Evolutionary conservation across 1,140 invertebrate species (phyloP), one percentile per base, ranked within the genome.

Genomic region (Bradynema listronoti): DNA sequence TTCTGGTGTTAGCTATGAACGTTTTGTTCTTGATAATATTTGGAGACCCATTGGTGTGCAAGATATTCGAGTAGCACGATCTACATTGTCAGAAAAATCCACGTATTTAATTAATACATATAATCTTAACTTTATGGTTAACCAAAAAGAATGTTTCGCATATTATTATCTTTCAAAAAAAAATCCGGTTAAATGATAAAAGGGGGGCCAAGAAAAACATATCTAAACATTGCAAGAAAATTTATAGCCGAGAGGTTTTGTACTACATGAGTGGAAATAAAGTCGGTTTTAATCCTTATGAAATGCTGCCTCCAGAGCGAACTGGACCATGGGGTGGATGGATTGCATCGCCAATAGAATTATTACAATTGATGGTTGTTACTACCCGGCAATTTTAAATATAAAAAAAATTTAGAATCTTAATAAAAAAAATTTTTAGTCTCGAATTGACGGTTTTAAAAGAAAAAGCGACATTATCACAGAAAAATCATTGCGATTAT

Each of bases 311-410:
- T 14, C 72, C 75, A 11, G 65, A 72, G 30, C 47, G 73, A 42
- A 76, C 29, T 24, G 75, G 75, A 22, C 75, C 74, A 19, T 77
- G 75, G 75, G 74, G 74, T 53, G 74, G 74, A 43, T 77, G 74
- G 74, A 76, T 77, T 29, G 75, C 74, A 2, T 77, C 68, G 24
- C 75, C 75, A 1, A 73, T 78, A 33, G 76, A 77, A 52, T 39
- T 77, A 41, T 50, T 77, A 4, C 58, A 65, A 50, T 57, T 78
- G 30, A 70, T 75, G 72, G 70, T 72, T 29, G 60, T 55, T 51
- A 33, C 24, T 27, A 49, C 30, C 19, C n/a, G 9, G 46, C 19
- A 49, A 11, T 49, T 49, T 9, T 49, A 49, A 22, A 49, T 11
- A 39, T 11, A 39, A 39, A 19, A 11, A 11, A 11, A 19, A 19